Conservation (phyloP, 2,113 vertebrate species). For the Aegypius monachus region DNA sequence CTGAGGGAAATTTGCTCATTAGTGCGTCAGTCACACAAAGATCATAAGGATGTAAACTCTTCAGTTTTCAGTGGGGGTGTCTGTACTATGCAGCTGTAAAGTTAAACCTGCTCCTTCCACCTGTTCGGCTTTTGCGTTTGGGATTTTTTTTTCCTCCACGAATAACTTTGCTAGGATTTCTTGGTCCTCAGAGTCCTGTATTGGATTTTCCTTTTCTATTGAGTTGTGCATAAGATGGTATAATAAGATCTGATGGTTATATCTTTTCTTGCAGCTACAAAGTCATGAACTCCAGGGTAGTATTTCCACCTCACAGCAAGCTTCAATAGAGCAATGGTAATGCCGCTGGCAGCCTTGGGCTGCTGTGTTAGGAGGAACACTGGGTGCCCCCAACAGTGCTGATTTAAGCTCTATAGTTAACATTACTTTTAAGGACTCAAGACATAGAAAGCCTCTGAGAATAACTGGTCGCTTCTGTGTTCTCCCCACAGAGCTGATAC, state of each 20-base stretch:
- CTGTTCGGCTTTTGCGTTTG: neutral
- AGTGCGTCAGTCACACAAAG: neutral
- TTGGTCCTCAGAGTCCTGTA: neutral
- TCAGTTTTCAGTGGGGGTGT: neutral
- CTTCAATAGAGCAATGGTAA: neutral
- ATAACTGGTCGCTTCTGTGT: neutral
- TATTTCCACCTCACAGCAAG: conserved; percentile 49
- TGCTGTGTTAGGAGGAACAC: neutral
- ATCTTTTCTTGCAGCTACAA: neutral
- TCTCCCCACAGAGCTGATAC: neutral
- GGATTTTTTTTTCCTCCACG: neutral
- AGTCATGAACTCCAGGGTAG: conserved; percentile 15
- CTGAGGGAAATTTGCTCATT: neutral
- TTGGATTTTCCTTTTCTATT: neutral
- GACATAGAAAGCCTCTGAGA: neutral
- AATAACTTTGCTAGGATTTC: neutral
- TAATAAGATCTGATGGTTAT: neutral
- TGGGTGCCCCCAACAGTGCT: neutral
- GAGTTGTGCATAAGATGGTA: neutral
- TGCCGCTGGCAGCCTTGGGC: conserved; percentile 10
- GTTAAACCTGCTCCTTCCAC: neutral
- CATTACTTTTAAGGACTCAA: conserved; percentile 20
- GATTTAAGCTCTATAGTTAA: conserved; percentile 1
- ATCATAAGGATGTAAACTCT: neutral
- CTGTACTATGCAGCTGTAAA: neutral